These are phyloP conservation scores for Noctua janthina DNA, from an alignment of 2,888 invertebrate genomes.

Conservation along the genomic window DNA sequence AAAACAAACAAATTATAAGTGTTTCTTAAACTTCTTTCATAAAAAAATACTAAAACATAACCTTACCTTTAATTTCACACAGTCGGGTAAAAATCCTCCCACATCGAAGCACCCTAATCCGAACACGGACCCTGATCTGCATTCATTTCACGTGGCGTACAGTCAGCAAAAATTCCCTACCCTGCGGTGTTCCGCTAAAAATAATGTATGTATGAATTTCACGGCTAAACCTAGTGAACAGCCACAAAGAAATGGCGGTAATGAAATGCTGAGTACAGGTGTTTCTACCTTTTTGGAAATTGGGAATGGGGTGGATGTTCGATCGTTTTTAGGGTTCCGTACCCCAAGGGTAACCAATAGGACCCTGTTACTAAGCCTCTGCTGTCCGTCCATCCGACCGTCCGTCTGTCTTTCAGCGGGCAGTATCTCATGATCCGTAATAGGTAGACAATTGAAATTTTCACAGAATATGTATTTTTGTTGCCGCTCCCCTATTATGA, in stretches of 20 bases:
- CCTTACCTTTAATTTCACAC: background rate
- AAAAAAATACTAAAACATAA: background rate
- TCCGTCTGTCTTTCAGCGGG: too few species aligned
- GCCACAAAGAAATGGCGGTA: slow-evolving; percentile 13
- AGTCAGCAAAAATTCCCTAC: slow-evolving; percentile 75
- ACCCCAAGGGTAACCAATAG: too few species aligned
- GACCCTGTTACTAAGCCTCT: too few species aligned
- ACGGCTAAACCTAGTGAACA: slow-evolving; percentile 33
- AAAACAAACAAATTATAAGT: too few species aligned
- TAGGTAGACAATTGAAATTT: too few species aligned
- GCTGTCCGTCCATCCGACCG: too few species aligned
- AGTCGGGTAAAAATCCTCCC: background rate
- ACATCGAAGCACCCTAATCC: slow-evolving; percentile 47
- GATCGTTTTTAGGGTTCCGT: background rate
- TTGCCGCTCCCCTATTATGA: too few species aligned
- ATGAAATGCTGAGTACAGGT: slow-evolving; percentile 34
- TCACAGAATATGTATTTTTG: too few species aligned
- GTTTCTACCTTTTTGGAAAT: slow-evolving; percentile 16
- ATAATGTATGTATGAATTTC: slow-evolving; percentile 65
- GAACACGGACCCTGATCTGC: slow-evolving; percentile 67
- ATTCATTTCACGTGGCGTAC: slow-evolving; percentile 72
- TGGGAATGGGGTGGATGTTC: background rate
- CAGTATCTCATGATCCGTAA: too few species aligned
- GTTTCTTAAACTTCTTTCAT: background rate
- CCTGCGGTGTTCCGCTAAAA: slow-evolving; percentile 43